Conservation (phyloP, 2,797 vertebrate genomes). For the Myripristis murdjan region DNA sequence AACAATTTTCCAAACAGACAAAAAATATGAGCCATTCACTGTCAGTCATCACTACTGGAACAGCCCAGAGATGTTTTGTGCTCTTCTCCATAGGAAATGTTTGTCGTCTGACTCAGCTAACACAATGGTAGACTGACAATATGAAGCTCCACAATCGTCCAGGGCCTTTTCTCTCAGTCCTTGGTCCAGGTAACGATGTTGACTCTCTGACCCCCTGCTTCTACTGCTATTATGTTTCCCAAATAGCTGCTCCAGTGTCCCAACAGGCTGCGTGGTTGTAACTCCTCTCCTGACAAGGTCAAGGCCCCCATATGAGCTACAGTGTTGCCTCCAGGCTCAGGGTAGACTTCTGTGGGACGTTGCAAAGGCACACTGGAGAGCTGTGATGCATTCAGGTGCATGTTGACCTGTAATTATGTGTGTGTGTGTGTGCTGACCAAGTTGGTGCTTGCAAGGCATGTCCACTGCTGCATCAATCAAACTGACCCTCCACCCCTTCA, state of each 20-base stretch:
- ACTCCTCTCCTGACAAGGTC: slow-evolving; percentile 55
- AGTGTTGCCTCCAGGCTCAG: slow-evolving; percentile 45
- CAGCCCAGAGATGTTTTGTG: background rate
- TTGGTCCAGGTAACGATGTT: background rate
- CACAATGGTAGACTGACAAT: background rate
- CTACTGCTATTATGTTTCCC: background rate
- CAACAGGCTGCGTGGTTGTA: slow-evolving; percentile 15
- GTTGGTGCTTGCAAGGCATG: slow-evolving; percentile 31
- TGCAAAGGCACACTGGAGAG: slow-evolving; percentile 10
- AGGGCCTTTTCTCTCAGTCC: background rate
- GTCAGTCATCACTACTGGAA: background rate
- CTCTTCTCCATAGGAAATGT: slow-evolving; percentile 14
- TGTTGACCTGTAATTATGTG: slow-evolving; percentile 43
- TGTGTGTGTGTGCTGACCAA: slow-evolving; percentile 12
- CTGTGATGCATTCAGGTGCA: slow-evolving; percentile 31
- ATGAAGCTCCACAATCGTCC: background rate
- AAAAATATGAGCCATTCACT: slow-evolving; percentile 22
- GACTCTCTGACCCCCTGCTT: background rate
- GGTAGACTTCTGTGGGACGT: slow-evolving; percentile 31
- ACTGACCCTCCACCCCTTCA: slow-evolving; percentile 38
- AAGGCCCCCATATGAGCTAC: slow-evolving; percentile 34
- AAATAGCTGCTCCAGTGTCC: background rate
- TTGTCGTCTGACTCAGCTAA: background rate
- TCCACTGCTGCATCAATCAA: slow-evolving; percentile 38
- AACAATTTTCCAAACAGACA: slow-evolving; percentile 50